phyloP scores from a whole-genome alignment of 2,888 invertebrate genomes.

The Leptogaster cylindrica region DNA sequence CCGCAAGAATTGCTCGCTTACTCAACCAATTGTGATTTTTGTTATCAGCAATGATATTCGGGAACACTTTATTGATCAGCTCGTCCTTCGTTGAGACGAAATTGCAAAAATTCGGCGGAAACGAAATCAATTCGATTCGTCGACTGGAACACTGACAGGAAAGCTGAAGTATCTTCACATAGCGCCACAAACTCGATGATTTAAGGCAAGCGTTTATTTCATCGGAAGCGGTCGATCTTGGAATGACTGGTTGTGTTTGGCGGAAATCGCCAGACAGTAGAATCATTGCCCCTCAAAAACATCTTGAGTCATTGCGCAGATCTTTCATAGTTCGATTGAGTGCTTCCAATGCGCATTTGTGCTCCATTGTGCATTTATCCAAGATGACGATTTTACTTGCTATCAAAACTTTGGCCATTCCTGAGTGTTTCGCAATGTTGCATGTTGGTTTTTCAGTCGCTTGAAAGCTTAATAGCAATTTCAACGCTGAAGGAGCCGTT shows the following conservation, averaged over 20 bases:
- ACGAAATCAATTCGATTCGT: slow-evolving; percentile 31
- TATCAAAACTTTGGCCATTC: slow-evolving; percentile 52
- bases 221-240: slow-evolving; percentile 35
- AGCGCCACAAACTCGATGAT: slow-evolving; percentile 27
- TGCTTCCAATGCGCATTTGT: slow-evolving; percentile 51
- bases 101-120: slow-evolving; percentile 8
- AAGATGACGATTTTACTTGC: slow-evolving; percentile 52
- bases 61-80: neutral
- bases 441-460: slow-evolving; percentile 51
- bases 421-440: slow-evolving; percentile 52
- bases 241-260: slow-evolving; percentile 42
- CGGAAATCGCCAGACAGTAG: slow-evolving; percentile 42
- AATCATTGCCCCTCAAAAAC: slow-evolving; percentile 38
- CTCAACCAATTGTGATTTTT: slow-evolving; percentile 29
- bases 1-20: slow-evolving; percentile 26
- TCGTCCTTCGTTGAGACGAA: slow-evolving; percentile 40
- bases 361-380: slow-evolving; percentile 52
- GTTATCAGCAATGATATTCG: slow-evolving; percentile 10
- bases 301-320: slow-evolving; percentile 42
- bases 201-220: slow-evolving; percentile 27
- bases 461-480: slow-evolving; percentile 50
- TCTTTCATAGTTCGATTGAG: slow-evolving; percentile 51
- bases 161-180: slow-evolving; percentile 39
- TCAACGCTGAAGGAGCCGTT: slow-evolving; percentile 47
- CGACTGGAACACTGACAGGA: slow-evolving; percentile 41